Conservation (phyloP, 2,797 vertebrate species). For the Falco peregrinus region DNA sequence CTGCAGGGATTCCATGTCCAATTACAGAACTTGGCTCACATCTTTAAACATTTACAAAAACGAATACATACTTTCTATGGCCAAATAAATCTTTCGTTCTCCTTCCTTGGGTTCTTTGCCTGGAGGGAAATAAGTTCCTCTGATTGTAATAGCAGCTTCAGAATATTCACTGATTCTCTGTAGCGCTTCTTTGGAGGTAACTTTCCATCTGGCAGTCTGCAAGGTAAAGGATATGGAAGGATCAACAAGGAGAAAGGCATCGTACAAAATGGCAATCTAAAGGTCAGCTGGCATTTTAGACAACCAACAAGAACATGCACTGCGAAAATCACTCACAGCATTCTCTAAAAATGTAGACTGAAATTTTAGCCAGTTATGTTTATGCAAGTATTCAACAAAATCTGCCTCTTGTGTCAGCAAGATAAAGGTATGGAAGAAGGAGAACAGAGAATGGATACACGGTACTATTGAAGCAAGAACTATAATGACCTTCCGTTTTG, state of each 20-base stretch:
- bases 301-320: neutral
- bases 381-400: neutral
- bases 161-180: conserved; percentile 99
- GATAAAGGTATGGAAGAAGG: neutral
- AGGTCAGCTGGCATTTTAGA: neutral
- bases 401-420: neutral
- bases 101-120: conserved; percentile 99
- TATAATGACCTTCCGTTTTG: neutral
- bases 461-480: neutral
- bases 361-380: neutral
- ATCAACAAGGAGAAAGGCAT: neutral
- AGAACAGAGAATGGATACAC: neutral
- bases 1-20: neutral
- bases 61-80: conserved; percentile 91
- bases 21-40: neutral
- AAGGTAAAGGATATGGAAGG: neutral
- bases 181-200: conserved; percentile 97
- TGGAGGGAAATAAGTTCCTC: conserved; percentile 97
- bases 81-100: conserved; percentile 97
- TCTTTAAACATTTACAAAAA: neutral
- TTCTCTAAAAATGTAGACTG: neutral
- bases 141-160: conserved; percentile 98
- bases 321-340: neutral
- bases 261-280: neutral
- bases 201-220: conserved; percentile 98